A percentile compares a stretch with the other conserved stretches of the same genome.
These are phyloP conservation scores for Eupithecia dodoneata DNA, from an alignment of 2,888 invertebrate species.

Conservation along the genomic window DNA sequence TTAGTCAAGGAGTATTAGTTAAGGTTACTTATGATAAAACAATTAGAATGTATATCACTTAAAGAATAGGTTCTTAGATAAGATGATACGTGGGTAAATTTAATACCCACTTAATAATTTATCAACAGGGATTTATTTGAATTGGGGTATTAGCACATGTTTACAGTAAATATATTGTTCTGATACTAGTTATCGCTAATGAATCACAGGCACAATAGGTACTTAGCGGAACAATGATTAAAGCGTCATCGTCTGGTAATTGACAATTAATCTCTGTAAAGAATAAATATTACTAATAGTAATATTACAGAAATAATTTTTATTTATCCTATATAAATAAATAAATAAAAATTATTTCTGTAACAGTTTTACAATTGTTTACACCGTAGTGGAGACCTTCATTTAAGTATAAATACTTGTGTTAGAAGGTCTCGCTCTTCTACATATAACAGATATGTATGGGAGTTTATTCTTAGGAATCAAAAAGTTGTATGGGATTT, in stretches of 20 bases:
- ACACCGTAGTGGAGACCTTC: too few species aligned
- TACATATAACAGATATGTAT: too few species aligned
- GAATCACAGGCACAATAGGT: constrained; percentile 16
- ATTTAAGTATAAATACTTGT: too few species aligned
- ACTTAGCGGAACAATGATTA: background rate
- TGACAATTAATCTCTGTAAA: background rate
- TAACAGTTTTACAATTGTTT: too few species aligned
- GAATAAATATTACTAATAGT: background rate
- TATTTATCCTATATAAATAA: background rate
- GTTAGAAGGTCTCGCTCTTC: too few species aligned
- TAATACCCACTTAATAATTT: background rate
- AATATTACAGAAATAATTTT: too few species aligned
- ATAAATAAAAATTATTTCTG: too few species aligned
- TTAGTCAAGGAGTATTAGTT: background rate
- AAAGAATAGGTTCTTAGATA: background rate
- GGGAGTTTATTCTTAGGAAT: too few species aligned
- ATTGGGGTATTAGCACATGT: constrained; percentile 20
- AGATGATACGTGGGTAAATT: background rate
- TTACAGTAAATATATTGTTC: constrained; percentile 18
- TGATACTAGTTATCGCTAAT: constrained; percentile 21
- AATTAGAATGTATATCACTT: background rate
- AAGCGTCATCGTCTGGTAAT: background rate
- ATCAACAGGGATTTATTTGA: constrained; percentile 16
- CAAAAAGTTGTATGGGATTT: too few species aligned
- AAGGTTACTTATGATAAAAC: background rate